Base-by-base conservation (phyloP, 2,888 invertebrate genomes). In the Ophion ventricosus region DNA sequence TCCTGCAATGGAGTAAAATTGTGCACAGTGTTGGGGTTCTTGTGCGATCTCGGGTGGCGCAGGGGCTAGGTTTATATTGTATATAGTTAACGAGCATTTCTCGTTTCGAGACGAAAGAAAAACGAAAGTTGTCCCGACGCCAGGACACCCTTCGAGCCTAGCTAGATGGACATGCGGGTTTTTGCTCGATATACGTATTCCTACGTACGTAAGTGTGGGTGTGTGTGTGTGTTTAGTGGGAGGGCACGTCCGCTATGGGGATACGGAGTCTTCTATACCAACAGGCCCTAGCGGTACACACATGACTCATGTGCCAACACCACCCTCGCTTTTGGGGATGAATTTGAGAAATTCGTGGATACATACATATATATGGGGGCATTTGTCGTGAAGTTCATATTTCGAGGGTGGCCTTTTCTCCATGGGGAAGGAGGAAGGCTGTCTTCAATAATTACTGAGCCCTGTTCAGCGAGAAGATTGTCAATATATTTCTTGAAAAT, bases 251-350 rank as follows among this genome's bases (percentile, higher is more conserved):
- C 49, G 67, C 72, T 59, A 67, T 73, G 74, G 75, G 82, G 57
- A 66, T 75, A 83, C 86, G 83, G 23, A 14, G 69, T 70, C 64
- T 78, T 63, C 49, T 59, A 75, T 59, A 29, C 49, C 64, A 74
- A 75, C 63, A 49, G 70, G 54, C 57, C 35, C 54, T 23, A 20
- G 66, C 17, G 23, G 59, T 70, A 56, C 75, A 81, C 88, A 89
- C 89, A 90, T 93, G 93, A 93, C 90, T 93, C 93, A 93, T 91
- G 88, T 89, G 80, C 86, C 84, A 87, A 88, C 89, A 90, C 88
- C 89, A 88, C 88, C 87, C 89, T 87, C 87, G 87, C 87, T 91
- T 92, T 91, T 90, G 89, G 91, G 91, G 91, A 90, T 91, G 90
- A 91, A 89, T 90, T 91, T 89, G 87, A 90, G 89, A 92, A 92